Evolutionary conservation across 1,140 invertebrate species (phyloP).

Genomic region (Stenopsyche tienmushanensis): DNA sequence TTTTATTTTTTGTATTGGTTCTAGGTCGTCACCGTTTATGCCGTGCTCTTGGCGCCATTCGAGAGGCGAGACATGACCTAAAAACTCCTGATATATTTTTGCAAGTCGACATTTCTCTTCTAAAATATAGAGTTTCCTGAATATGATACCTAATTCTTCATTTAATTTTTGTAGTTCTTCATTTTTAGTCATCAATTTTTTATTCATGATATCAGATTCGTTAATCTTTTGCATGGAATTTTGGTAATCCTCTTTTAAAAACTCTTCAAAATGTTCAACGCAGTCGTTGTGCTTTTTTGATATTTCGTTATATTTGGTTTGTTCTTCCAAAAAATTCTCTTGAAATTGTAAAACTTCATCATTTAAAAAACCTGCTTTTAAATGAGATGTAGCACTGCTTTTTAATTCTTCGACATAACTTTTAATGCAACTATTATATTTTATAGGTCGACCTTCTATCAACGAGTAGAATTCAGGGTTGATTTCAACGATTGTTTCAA

Average conservation of each 20-base stretch:
- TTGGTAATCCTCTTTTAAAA: conserved; percentile 62
- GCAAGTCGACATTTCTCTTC: conserved; percentile 63
- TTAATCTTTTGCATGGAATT: conserved; percentile 59
- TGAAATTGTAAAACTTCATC: conserved; percentile 63
- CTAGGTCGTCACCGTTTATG: conserved; percentile 33
- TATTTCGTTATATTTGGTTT: conserved; percentile 55
- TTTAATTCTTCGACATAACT: conserved; percentile 61
- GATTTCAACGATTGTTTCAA: conserved; percentile 57
- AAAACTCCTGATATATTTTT: conserved; percentile 65
- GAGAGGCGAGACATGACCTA: conserved; percentile 61
- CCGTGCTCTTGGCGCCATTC: conserved; percentile 52
- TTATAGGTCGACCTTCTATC: conserved; percentile 57
- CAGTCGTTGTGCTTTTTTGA: conserved; percentile 58
- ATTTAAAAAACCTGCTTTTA: conserved; percentile 58
- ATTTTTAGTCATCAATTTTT: conserved; percentile 53
- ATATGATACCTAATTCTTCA: conserved; percentile 53
- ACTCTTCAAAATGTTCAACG: conserved; percentile 62
- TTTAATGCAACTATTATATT: conserved; percentile 55
- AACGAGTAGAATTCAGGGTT: conserved; percentile 64
- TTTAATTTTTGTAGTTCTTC: conserved; percentile 55
- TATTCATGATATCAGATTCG: conserved; percentile 54
- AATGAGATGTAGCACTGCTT: conserved; percentile 56
- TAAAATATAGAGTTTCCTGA: conserved; percentile 60
- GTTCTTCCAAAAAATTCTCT: conserved; percentile 61
- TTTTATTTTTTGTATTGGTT: conserved; percentile 39